A percentile compares a stretch with the other conserved stretches of the same genome.
Conservation (phyloP, 2,888 invertebrate genomes). For the Cheilosia soror region DNA sequence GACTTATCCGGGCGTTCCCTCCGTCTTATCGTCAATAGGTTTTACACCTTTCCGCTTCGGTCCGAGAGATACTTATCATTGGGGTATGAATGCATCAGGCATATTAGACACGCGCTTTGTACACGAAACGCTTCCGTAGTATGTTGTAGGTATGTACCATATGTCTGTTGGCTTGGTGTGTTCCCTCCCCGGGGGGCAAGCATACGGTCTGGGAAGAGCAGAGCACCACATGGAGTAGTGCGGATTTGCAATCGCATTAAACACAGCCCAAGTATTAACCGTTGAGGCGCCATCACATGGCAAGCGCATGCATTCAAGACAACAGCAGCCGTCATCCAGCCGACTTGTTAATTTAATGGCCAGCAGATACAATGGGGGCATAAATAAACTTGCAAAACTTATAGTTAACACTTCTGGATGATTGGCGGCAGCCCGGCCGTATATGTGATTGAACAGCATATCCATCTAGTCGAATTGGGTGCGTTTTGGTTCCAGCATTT, state of each 20-base stretch:
- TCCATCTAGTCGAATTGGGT: conserved; percentile 52
- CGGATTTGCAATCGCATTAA: conserved; percentile 54
- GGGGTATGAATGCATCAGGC: conserved; percentile 31
- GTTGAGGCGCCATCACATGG: conserved; percentile 66
- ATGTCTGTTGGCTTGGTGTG: background rate
- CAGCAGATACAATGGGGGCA: conserved; percentile 67
- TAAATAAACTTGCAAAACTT: conserved; percentile 70
- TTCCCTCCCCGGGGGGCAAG: background rate
- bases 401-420: conserved; percentile 68
- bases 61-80: conserved; percentile 50
- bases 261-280: conserved; percentile 61
- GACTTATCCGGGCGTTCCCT: conserved; percentile 33
- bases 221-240: conserved; percentile 20
- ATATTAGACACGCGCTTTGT: conserved; percentile 56
- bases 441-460: conserved; percentile 20
- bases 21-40: conserved; percentile 47
- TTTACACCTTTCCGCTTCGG: conserved; percentile 58
- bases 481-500: conserved; percentile 27
- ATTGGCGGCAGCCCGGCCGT: conserved; percentile 38
- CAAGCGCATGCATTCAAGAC: conserved; percentile 41
- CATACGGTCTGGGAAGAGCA: background rate
- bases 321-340: conserved; percentile 42
- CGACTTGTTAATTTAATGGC: conserved; percentile 70
- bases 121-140: conserved; percentile 48
- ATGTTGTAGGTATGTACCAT: too few relatives aligned